Conservation (phyloP, 2,797 vertebrate species). For the Enteromius viviparus region DNA sequence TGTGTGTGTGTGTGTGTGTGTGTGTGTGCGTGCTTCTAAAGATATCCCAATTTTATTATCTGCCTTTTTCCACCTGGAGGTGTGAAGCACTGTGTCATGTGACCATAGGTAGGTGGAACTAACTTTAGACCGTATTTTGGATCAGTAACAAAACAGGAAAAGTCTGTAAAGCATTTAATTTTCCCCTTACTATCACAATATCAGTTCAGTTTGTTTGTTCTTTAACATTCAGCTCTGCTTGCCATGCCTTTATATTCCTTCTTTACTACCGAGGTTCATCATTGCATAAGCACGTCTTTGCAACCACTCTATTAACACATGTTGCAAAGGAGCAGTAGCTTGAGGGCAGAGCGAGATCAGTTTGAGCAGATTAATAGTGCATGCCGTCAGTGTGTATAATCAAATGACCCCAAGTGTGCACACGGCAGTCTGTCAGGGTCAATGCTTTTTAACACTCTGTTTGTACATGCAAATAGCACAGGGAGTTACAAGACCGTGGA, state of each 20-base stretch:
- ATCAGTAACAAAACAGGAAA: slow-evolving; percentile 8
- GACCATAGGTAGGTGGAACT: neutral
- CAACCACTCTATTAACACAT: slow-evolving; percentile 4
- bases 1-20: neutral
- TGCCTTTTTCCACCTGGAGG: slow-evolving; percentile 17
- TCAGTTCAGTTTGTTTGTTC: neutral
- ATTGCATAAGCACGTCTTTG: slow-evolving; percentile 18
- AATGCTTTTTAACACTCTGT: slow-evolving; percentile 9
- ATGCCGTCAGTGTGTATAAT: slow-evolving; percentile 28
- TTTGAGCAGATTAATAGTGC: slow-evolving; percentile 35
- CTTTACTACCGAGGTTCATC: slow-evolving; percentile 1
- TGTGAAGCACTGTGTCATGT: neutral
- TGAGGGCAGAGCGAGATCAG: slow-evolving; percentile 16
- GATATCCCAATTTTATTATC: slow-evolving; percentile 1
- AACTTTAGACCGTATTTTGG: neutral
- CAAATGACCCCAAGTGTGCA: slow-evolving; percentile 21
- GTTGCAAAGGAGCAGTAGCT: slow-evolving; percentile 16
- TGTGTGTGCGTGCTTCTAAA: neutral
- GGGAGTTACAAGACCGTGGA: neutral
- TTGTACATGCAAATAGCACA: slow-evolving; percentile 3
- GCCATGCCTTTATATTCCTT: neutral
- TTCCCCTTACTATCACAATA: neutral
- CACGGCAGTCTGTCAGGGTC: slow-evolving; percentile 6
- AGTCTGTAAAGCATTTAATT: neutral
- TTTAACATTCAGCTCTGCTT: neutral